Evolutionary conservation across 2,797 vertebrate species (phyloP), one percentile per base, ranked within the genome.

Genomic region (Paedocypris micromegethes): DNA sequence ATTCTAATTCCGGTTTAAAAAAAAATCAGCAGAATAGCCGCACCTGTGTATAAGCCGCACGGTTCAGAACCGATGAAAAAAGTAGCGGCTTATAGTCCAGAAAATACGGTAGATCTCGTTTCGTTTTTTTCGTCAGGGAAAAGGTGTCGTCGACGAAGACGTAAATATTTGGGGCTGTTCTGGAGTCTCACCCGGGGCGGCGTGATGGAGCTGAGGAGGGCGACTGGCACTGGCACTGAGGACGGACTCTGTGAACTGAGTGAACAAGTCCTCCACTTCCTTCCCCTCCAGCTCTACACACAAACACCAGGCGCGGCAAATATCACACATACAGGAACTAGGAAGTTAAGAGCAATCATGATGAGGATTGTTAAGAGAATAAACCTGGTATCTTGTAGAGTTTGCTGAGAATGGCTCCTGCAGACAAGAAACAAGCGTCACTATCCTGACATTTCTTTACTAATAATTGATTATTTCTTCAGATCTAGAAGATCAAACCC

Each of bases 301-400:
- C n/a, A 61, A 9, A 42, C 2, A 54, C n/a, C 1, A 53, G 37
- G 39, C 37, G 37, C 39, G 44, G 59, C 8, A 5, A 5, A 48
- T 52, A 9, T 39, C 23, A 23, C 23, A 23, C 23, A 23, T 23
- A 23, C 23, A 23, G 23, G 0, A 39, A 40, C 3, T 41, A 23
- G 23, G 0, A 39, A 40, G 7, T 41, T 41, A 9, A 55, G 5
- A 23, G n/a, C 55, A 44, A 44, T 6, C 6, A n/a, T n/a, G 6
- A 6, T 41, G n/a, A 57, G 23, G n/a, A 57, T 3, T 57, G 40
- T 57, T 41, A n/a, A 57, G 43, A 43, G 39, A 66, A 66, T 82
- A 0, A 87, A 98, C 96, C 95, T 93, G 95, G 95, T 77, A 98
- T 98, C 83, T 96, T 97, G 89, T 93, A 97, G 47, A 98, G 85